Base-by-base conservation (phyloP, 2,113 vertebrate species). In the Laterallus jamaicensis region DNA sequence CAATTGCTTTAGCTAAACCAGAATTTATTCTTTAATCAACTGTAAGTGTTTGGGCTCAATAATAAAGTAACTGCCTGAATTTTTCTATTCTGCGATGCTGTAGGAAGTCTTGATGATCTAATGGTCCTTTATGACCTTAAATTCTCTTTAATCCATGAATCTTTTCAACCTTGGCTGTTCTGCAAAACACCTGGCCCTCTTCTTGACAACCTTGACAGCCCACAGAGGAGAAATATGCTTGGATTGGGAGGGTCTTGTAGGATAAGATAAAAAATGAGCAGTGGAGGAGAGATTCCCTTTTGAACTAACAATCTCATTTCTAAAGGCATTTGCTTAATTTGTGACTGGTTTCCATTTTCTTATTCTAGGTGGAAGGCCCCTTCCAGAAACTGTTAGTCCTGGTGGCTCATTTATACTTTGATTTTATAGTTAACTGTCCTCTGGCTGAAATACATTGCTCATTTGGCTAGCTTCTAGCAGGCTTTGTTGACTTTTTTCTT, bases 151-250 rank as follows among this genome's bases (percentile, higher is more conserved):
- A 82, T 95, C 67, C n/a, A 49, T 87, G 66, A 82, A 80, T 93
- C 70, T 87, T 79, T 58, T 89, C 40, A 82, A 68, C 62, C 90
- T 94, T 2, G 8, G 29, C 82, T 5, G 2, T 44, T 80, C 62
- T 92, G 66, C 63, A 89, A 87, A 96, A 92, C 83, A 84, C 83
- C 68, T 89, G 83, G 64, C 56, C 42, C 77, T 73, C 35, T 89
- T 81, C 88, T 78, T 88, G 92, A 92, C 76, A 90, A 77, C 35
- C 52, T 84, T 86, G 81, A 89, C 69, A 93, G 49, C 64, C 60
- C 0, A 0, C 60, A 91, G 91, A 84, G 71, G 64, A 88, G 73
- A 92, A 81, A 52, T 88, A 29, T 40, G 6, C 29, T 93, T 86
- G 69, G 32, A 75, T 28, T 63, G 80, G 56, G 56, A 84, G 47